Conservation (phyloP, 2,888 invertebrate species). For the Thyatira batis region DNA sequence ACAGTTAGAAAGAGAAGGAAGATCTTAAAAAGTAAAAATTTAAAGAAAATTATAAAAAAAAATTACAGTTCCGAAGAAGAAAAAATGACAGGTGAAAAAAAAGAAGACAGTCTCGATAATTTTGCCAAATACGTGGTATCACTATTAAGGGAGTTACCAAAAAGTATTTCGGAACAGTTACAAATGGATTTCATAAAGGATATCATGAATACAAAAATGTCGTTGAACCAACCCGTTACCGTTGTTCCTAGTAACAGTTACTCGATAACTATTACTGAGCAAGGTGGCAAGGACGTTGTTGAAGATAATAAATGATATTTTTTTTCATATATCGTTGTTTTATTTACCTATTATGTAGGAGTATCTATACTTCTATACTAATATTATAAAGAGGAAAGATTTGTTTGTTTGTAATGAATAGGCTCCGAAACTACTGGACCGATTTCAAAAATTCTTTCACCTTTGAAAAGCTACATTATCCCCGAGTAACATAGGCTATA, state of each 20-base stretch:
- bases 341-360: no score
- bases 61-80: constrained; percentile 20
- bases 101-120: constrained; percentile 31
- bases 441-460: no score
- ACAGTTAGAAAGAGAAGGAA: neutral
- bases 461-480: no score
- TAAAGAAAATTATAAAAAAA: neutral
- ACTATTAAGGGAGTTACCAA: constrained; percentile 44
- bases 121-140: constrained; percentile 47
- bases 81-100: constrained; percentile 7
- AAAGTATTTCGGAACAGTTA: constrained; percentile 32
- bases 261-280: constrained; percentile 18
- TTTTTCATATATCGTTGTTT: no score
- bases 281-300: neutral
- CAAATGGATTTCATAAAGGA: constrained; percentile 46
- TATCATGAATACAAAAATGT: constrained; percentile 6
- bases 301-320: neutral
- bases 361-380: no score
- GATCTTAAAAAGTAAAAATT: neutral
- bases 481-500: no score
- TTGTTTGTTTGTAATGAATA: no score
- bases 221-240: neutral
- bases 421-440: no score
- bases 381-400: no score
- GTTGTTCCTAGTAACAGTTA: constrained; percentile 11